These are phyloP conservation scores for Trissoscelio sp. DNA, from an alignment of 2,888 invertebrate species.

Conservation along the genomic window DNA sequence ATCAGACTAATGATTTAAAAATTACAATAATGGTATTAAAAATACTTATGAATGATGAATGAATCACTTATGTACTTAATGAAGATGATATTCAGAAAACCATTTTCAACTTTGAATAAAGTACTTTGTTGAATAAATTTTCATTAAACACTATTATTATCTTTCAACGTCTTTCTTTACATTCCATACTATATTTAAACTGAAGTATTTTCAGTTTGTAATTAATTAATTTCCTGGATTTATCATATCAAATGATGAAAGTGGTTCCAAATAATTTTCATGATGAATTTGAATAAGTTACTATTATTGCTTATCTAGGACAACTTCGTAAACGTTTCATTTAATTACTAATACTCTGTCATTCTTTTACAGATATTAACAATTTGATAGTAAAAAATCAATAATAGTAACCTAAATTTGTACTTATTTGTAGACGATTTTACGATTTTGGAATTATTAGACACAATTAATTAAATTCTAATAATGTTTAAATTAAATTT, in stretches of 20 bases:
- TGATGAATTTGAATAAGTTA: constrained; percentile 20
- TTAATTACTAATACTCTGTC: not conserved
- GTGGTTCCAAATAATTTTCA: not conserved
- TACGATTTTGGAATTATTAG: constrained; percentile 33
- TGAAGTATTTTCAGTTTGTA: too few species aligned
- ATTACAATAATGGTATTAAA: not conserved
- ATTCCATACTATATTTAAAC: too few species aligned
- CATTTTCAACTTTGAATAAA: not conserved
- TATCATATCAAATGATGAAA: not conserved
- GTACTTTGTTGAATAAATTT: not conserved
- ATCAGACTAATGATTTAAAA: not conserved
- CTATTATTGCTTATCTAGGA: constrained; percentile 14
- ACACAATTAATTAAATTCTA: not conserved
- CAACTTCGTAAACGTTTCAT: not conserved
- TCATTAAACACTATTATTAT: not conserved
- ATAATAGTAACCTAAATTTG: constrained; percentile 32
- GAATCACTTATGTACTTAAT: constrained; percentile 20
- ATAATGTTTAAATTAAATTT: not conserved
- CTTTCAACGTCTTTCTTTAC: too few species aligned
- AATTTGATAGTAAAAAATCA: not conserved
- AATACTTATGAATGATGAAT: not conserved
- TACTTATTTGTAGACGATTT: not conserved
- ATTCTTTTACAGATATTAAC: not conserved
- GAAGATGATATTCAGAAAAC: constrained; percentile 4
- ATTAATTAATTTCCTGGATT: too few species aligned